phyloP scores from a whole-genome alignment of 35 echinoderm and acorn worm species.

The Holothuria glaberrima region DNA sequence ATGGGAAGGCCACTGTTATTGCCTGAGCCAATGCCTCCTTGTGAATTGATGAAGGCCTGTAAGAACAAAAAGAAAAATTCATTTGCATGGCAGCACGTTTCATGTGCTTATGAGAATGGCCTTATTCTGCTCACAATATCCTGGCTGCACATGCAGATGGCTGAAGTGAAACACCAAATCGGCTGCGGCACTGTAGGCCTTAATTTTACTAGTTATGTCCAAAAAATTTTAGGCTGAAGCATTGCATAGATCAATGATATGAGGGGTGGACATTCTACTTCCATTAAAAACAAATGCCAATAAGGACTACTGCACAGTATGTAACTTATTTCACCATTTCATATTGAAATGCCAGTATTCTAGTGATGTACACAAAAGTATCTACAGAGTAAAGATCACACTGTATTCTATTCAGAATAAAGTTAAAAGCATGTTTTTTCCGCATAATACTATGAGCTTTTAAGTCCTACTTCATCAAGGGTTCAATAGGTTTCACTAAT shows the following conservation, averaged over 20 bases:
- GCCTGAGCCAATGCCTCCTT: slow-evolving; percentile 15
- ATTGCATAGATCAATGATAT: background rate
- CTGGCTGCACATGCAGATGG: background rate
- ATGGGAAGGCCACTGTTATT: slow-evolving; percentile 21
- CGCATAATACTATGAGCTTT: too few relatives aligned
- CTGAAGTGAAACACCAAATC: background rate
- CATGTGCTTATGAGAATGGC: slow-evolving; percentile 6
- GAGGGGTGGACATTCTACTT: background rate
- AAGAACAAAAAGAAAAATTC: background rate
- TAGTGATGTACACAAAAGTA: too few relatives aligned
- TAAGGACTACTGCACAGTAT: too few relatives aligned
- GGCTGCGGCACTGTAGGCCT: background rate
- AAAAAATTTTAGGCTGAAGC: background rate
- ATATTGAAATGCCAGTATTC: too few relatives aligned
- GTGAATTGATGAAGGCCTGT: slow-evolving; percentile 46
- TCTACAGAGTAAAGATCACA: too few relatives aligned
- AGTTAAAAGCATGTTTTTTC: too few relatives aligned
- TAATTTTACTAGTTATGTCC: background rate
- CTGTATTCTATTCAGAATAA: too few relatives aligned
- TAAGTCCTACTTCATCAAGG: too few relatives aligned
- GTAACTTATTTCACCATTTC: too few relatives aligned
- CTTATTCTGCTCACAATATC: background rate
- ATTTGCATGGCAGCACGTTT: background rate
- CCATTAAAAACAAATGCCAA: too few relatives aligned
- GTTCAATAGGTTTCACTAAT: too few relatives aligned